phyloP scores from a whole-genome alignment of 1,140 invertebrate species.

The Orius insidiosus region DNA sequence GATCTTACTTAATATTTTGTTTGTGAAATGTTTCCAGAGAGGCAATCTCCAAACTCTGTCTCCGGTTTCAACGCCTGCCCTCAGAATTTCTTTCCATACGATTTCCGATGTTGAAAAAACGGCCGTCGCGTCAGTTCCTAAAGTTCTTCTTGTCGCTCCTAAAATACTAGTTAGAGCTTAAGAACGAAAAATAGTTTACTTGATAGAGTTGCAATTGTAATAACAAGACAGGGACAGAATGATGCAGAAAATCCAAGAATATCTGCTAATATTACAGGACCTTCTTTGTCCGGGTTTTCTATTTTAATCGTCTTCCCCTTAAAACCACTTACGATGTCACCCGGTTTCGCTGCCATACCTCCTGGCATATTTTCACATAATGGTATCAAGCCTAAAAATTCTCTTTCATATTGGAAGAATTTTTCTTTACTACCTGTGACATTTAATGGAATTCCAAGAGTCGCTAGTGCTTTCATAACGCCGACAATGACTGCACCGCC shows the following conservation, averaged over 20 bases:
- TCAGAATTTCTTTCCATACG: conserved; percentile 24
- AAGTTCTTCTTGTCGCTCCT: conserved; percentile 25
- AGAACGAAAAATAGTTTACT: conserved; percentile 1
- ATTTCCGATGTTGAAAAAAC: conserved; percentile 29
- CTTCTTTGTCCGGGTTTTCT: conserved; percentile 47
- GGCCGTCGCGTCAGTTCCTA: conserved; percentile 31
- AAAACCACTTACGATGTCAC: conserved; percentile 41
- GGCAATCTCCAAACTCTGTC: conserved; percentile 41
- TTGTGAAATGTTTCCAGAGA: conserved; percentile 31
- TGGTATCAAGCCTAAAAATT: conserved; percentile 29
- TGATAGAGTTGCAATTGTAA: neutral
- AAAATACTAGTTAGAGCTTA: no score
- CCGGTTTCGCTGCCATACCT: conserved; percentile 37
- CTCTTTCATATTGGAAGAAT: no score
- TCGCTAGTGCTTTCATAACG: conserved; percentile 47
- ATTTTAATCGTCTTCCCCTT: conserved; percentile 46
- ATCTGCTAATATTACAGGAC: conserved; percentile 19
- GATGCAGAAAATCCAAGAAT: neutral
- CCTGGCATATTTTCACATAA: conserved; percentile 44
- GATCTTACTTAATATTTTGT: conserved; percentile 25
- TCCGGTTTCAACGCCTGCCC: conserved; percentile 29
- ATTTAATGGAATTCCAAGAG: conserved; percentile 53
- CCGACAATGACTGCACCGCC: conserved; percentile 64
- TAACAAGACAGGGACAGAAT: neutral
- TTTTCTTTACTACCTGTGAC: conserved; percentile 34